Conservation (phyloP, 2,797 vertebrate species). For the Catamblyrhynchus diadema region DNA sequence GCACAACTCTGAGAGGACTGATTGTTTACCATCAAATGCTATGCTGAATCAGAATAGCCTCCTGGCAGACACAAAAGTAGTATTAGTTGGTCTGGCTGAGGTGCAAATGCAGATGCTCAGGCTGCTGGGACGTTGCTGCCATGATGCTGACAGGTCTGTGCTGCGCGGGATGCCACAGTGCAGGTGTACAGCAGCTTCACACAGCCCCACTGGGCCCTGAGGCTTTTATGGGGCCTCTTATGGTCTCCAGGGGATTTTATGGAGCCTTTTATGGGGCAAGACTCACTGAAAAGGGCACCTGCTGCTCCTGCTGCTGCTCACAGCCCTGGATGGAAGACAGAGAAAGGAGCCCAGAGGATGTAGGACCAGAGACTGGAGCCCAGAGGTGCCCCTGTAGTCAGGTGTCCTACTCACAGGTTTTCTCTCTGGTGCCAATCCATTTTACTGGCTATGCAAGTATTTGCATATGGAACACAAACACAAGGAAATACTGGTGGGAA, state of each 20-base stretch:
- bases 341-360: too few relatives aligned
- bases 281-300: background rate
- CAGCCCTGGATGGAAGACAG: background rate
- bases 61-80: background rate
- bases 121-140: accelerated
- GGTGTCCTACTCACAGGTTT: background rate
- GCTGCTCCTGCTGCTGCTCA: background rate
- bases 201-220: background rate
- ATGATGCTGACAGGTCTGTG: background rate
- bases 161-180: background rate
- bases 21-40: background rate
- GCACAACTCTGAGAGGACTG: background rate
- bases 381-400: background rate
- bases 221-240: background rate
- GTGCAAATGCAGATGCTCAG: background rate
- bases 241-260: background rate
- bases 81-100: background rate
- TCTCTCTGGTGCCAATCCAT: background rate
- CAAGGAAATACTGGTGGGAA: background rate
- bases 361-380: background rate
- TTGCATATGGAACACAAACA: background rate
- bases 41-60: background rate
- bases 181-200: background rate
- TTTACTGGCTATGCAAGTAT: background rate
- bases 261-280: background rate